phyloP scores from a whole-genome alignment of 2,888 invertebrate species.

The Coremacera marginata region DNA sequence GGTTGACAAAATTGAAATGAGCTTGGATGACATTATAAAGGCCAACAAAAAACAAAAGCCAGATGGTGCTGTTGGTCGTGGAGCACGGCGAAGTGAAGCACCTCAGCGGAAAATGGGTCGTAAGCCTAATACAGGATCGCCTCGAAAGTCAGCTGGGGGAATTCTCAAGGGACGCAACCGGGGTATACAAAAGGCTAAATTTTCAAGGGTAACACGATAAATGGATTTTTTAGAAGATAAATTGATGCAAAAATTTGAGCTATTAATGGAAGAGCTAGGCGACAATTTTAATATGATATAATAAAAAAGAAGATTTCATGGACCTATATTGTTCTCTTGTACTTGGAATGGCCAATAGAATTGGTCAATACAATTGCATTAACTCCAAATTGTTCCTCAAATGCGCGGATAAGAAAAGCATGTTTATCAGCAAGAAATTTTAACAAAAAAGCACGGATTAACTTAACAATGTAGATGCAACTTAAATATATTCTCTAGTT shows the following conservation, averaged over 20 bases:
- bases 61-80: conserved; percentile 70
- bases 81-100: conserved; percentile 67
- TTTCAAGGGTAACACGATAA: conserved; percentile 65
- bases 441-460: not conserved
- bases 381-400: conserved; percentile 3
- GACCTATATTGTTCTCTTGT: conserved; percentile 12
- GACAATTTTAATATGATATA: not conserved
- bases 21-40: conserved; percentile 96
- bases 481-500: not conserved
- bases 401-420: not conserved
- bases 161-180: conserved; percentile 80
- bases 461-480: not conserved
- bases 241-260: conserved; percentile 36
- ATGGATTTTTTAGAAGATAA: conserved; percentile 4
- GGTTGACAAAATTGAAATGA: conserved; percentile 97
- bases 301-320: not conserved
- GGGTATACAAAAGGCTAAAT: conserved; percentile 73
- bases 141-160: conserved; percentile 68
- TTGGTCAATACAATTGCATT: conserved; percentile 31
- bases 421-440: not conserved
- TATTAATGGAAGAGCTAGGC: conserved; percentile 26
- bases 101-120: conserved; percentile 71
- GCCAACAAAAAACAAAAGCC: conserved; percentile 74
- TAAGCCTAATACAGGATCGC: conserved; percentile 73
- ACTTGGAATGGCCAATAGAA: conserved; percentile 27